Evolutionary conservation across 2,797 vertebrate genomes (phyloP).

Genomic region (Clarias laeviceps): DNA sequence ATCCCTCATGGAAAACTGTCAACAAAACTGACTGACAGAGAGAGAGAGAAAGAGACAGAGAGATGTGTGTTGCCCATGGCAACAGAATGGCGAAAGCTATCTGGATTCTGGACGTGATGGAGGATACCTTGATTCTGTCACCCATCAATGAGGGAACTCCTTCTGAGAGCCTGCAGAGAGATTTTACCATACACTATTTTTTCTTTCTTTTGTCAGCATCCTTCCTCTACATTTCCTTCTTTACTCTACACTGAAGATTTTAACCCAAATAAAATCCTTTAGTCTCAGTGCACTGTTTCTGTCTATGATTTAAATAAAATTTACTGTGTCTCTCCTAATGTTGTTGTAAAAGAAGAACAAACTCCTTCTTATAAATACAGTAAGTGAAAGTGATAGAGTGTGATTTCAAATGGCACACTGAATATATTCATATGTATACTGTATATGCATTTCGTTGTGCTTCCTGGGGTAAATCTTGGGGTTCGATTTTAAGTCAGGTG

Average conservation of each 20-base stretch:
- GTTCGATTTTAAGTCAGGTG: neutral
- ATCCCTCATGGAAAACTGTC: slow-evolving; percentile 37
- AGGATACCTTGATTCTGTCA: slow-evolving; percentile 69
- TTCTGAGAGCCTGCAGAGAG: slow-evolving; percentile 43
- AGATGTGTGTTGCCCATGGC: slow-evolving; percentile 76
- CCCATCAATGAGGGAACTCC: slow-evolving; percentile 70
- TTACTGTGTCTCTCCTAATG: slow-evolving; percentile 58
- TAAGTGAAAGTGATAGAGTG: neutral
- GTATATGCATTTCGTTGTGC: neutral
- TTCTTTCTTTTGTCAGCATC: slow-evolving; percentile 27
- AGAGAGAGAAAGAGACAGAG: slow-evolving; percentile 35
- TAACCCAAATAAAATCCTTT: slow-evolving; percentile 48
- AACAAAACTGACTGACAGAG: slow-evolving; percentile 12
- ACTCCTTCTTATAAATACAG: neutral
- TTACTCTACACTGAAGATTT: slow-evolving; percentile 18
- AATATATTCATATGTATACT: too few relatives aligned
- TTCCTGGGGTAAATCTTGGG: neutral
- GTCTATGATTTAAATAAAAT: slow-evolving; percentile 68
- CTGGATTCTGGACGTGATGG: slow-evolving; percentile 69
- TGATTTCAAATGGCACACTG: slow-evolving; percentile 3
- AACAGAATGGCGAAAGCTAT: slow-evolving; percentile 76
- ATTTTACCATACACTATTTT: slow-evolving; percentile 60
- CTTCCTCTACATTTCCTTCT: slow-evolving; percentile 37
- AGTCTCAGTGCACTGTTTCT: slow-evolving; percentile 55
- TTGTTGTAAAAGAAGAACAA: neutral